Evolutionary conservation across 2,797 vertebrate genomes (phyloP).

Genomic region (Falco rusticolus): DNA sequence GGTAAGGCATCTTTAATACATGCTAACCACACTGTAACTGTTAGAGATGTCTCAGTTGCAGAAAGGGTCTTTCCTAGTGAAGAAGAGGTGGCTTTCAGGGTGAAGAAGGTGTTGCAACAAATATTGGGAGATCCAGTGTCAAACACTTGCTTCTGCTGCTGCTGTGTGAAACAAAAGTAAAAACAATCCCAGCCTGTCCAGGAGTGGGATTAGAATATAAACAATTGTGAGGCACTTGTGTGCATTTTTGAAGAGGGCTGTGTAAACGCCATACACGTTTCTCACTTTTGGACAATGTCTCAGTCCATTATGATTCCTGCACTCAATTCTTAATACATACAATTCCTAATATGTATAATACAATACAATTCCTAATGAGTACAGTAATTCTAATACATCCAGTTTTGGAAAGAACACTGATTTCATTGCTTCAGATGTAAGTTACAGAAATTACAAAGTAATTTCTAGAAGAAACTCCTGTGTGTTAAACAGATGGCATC

Average conservation of each 20-base stretch:
- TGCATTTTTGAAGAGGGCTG: not conserved
- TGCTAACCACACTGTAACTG: not conserved
- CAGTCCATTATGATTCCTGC: not conserved
- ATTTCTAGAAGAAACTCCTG: not conserved
- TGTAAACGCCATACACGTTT: not conserved
- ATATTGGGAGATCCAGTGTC: not conserved
- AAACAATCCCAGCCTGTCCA: not conserved
- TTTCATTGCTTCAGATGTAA: not conserved
- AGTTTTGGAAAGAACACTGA: not conserved
- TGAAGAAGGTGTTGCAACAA: not conserved
- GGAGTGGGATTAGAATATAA: not conserved
- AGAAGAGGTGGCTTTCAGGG: not conserved
- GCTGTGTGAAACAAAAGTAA: not conserved
- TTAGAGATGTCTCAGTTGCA: not conserved
- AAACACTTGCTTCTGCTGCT: not conserved
- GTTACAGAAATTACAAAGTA: not conserved
- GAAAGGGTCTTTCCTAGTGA: not conserved
- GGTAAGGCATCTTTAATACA: not conserved
- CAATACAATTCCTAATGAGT: not conserved
- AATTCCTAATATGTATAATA: no score
- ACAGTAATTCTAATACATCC: no score
- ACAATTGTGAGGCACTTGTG: accelerated
- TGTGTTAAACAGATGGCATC: not conserved
- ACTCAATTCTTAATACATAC: not conserved
- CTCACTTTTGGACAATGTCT: not conserved